Evolutionary conservation across 2,797 vertebrate genomes (phyloP), one percentile per base, ranked within the genome.

Genomic region (Sebastiscus tertius): DNA sequence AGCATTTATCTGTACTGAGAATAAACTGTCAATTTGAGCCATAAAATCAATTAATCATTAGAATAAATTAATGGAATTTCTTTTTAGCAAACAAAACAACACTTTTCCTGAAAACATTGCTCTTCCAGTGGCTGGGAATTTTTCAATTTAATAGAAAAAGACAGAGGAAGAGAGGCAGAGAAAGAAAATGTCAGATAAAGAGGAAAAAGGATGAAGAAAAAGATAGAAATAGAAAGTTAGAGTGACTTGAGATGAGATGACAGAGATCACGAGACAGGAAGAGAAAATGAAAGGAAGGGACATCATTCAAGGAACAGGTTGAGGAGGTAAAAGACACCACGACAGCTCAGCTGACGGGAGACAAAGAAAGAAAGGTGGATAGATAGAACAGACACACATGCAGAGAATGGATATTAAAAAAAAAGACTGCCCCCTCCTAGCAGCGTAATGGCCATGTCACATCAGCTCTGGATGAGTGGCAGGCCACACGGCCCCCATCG

Each of bases 391-490:
- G 27, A 56, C 60, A 71, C 11, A 59, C 61, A 58, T 3, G 62
- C 14, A 83, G 39, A 83, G 79, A 85, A 81, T n/a, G 20, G 65
- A 69, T 80, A 42, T 76, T 77, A 49, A 11, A 46, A 61, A 72
- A 70, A 78, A 84, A 70, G 75, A 39, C 68, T 64, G 83, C 72
- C 73, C 78, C 75, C 86, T 88, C 81, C 90, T 75, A 74, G 91
- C 90, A 92, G 86, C 85, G 84, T 93, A 90, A 91, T 90, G 83
- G 85, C 76, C 81, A 52, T 94, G 94, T 95, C 94, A 94, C 92
- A 93, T 95, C 89, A 76, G 90, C 75, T 94, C 85, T 82, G 86
- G 83, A 36, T 94, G 94, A 94, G 87, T 94, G 94, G 91, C 93
- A 87, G 86, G 75, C 75, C 80, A 86, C 89, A 83, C 59, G 67